A percentile compares a stretch with the other conserved stretches of the same genome.
Evolutionary conservation across 2,113 vertebrate species (phyloP).

Genomic region (Nesospiza acunhae): DNA sequence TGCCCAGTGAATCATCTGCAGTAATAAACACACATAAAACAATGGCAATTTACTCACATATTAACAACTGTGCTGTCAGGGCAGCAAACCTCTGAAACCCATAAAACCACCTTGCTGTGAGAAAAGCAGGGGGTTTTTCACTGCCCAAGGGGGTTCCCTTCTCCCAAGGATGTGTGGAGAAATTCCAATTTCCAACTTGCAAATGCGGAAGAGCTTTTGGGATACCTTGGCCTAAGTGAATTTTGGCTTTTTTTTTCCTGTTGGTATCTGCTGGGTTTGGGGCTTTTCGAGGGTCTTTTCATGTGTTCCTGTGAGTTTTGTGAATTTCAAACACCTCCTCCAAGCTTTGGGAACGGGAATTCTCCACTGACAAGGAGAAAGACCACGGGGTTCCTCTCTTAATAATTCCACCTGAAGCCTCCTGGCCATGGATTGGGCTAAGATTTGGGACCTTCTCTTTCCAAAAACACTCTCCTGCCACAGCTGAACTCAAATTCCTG

Average conservation of each 20-base stretch:
- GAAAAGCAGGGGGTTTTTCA: not conserved
- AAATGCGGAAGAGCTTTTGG: not conserved
- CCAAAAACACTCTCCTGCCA: not conserved
- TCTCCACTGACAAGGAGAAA: not conserved
- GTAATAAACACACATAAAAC: conserved; percentile 1
- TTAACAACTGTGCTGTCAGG: not conserved
- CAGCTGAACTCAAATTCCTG: not conserved
- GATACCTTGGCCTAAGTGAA: fast-evolving
- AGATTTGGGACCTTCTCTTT: not conserved
- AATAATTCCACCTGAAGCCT: not conserved
- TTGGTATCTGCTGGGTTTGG: fast-evolving
- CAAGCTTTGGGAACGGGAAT: not conserved
- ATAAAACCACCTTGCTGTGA: not conserved
- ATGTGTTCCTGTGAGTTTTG: not conserved
- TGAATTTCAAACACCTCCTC: not conserved
- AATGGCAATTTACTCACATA: not conserved
- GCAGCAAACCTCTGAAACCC: not conserved
- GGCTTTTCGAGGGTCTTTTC: not conserved
- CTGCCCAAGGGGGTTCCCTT: not conserved
- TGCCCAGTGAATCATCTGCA: not conserved
- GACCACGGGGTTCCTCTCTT: not conserved
- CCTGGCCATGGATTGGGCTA: fast-evolving
- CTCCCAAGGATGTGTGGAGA: not conserved
- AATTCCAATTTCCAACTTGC: not conserved
- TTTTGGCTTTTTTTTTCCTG: not conserved